Evolutionary conservation across 2,888 invertebrate species (phyloP).

Genomic region (Drosophila recens): DNA sequence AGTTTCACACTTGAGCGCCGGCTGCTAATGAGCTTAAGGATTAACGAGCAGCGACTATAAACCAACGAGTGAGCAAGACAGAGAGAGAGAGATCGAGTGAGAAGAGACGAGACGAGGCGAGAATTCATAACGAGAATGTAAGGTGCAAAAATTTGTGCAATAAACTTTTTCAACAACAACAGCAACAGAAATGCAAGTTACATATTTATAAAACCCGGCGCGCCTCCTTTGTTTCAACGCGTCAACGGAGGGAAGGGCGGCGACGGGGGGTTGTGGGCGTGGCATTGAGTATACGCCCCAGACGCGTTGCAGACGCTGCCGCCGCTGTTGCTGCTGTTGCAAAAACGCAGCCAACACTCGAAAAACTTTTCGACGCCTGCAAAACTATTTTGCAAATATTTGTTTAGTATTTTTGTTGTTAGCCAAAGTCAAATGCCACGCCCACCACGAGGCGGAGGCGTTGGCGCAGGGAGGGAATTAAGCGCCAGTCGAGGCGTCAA

Average conservation of each 20-base stretch:
- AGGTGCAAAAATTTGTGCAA: constrained; percentile 25
- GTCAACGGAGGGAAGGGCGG: too few species aligned
- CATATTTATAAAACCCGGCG: constrained; percentile 36
- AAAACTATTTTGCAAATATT: constrained; percentile 77
- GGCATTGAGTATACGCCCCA: constrained; percentile 38
- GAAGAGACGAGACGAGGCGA: too few species aligned
- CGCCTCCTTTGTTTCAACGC: constrained; percentile 50
- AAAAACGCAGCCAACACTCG: constrained; percentile 31
- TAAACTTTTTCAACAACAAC: constrained; percentile 28
- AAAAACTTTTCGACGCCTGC: constrained; percentile 49
- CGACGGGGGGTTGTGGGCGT: constrained; percentile 23
- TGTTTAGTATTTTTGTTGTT: constrained; percentile 60
- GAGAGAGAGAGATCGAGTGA: neutral
- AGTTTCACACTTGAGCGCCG: constrained; percentile 75
- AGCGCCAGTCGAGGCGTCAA: constrained; percentile 62
- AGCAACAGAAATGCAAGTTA: constrained; percentile 39
- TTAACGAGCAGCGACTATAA: constrained; percentile 34
- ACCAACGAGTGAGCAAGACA: neutral
- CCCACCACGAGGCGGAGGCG: neutral
- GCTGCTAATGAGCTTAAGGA: constrained; percentile 78
- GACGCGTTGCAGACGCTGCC: constrained; percentile 64
- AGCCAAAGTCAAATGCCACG: constrained; percentile 57
- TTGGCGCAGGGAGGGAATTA: constrained; percentile 24
- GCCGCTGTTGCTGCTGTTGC: constrained; percentile 1
- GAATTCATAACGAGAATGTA: constrained; percentile 7